Conservation (phyloP, 2,797 vertebrate genomes). For the Lagocephalus sceleratus region DNA sequence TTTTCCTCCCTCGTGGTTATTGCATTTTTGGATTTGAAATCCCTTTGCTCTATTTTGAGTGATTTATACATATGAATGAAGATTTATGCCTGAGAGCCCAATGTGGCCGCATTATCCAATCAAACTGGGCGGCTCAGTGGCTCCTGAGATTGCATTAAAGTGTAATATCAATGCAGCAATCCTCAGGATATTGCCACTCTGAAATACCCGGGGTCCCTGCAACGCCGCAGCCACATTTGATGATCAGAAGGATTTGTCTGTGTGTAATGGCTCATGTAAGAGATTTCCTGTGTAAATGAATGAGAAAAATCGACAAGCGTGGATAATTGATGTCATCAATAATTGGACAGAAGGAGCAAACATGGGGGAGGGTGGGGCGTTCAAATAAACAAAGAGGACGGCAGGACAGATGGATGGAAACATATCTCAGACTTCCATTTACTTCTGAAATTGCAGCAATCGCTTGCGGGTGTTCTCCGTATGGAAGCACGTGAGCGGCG, state of each 20-base stretch:
- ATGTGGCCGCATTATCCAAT: conserved; percentile 71
- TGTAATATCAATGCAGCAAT: conserved; percentile 71
- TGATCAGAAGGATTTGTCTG: conserved; percentile 50
- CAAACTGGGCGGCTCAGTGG: conserved; percentile 64
- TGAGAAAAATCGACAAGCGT: conserved; percentile 26
- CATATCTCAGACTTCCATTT: neutral
- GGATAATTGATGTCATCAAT: conserved; percentile 46
- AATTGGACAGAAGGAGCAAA: conserved; percentile 18
- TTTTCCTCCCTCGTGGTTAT: conserved; percentile 67
- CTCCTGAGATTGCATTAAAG: conserved; percentile 74
- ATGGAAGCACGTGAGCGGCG: too few species aligned
- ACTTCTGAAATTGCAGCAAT: too few species aligned
- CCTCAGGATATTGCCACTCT: conserved; percentile 69
- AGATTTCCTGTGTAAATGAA: conserved; percentile 42
- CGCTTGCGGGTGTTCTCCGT: too few species aligned
- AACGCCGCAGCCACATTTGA: conserved; percentile 38
- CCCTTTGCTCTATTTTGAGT: conserved; percentile 68
- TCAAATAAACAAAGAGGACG: conserved; percentile 14
- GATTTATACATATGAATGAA: conserved; percentile 79
- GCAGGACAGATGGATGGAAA: too few species aligned
- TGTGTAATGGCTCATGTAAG: conserved; percentile 44
- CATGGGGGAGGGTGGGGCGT: neutral
- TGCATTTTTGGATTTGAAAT: conserved; percentile 67
- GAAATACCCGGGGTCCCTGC: conserved; percentile 41
- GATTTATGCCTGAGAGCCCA: conserved; percentile 72